Evolutionary conservation across 2,888 invertebrate genomes (phyloP), one percentile per base, ranked within the genome.

Genomic region (Scaptomyza polygonia): DNA sequence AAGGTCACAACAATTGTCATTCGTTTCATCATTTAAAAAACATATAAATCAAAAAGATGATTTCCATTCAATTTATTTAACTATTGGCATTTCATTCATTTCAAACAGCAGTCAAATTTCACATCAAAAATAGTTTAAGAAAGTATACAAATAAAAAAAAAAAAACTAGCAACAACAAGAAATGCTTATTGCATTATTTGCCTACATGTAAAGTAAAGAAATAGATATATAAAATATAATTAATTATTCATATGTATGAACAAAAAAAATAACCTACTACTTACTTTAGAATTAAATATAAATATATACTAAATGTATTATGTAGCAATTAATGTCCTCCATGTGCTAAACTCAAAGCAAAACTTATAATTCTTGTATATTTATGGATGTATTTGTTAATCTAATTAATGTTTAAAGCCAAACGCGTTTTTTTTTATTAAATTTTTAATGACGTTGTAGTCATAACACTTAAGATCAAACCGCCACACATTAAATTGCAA

Each of bases 361-460:
- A 44, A 64, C 58, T 45, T 65, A 58, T 68, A 63, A 65, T 45
- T 63, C 56, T 56, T 77, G 72, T 77, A 66, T 72, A 83, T 76
- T 67, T 75, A 66, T 65, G 73, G 63, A 71, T 71, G 73, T 80
- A 78, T 87, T 85, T 87, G 85, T 82, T 82, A 82, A 81, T 77
- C 56, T 67, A 67, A 75, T 78, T 75, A 67, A 67, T 66, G 70
- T 79, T 76, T 53, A 66, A 76, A 65, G 69, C 83, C 63, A 78
- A 77, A 54, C 70, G 66, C 52, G 62, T 84, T 85, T 85, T 69
- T 69, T 86, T 84, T 70, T 77, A 72, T 83, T 84, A 62, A 68
- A 66, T 74, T 84, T 77, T 78, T 82, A 79, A 90, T 90, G 89
- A 90, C 89, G 90, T 90, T 90, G 67, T 90, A 90, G 89, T 90